Percentiles rank a stretch among this genome's conserved stretches.
Evolutionary conservation across 2,888 invertebrate species (phyloP).

Genomic region (Anorthoa munda): DNA sequence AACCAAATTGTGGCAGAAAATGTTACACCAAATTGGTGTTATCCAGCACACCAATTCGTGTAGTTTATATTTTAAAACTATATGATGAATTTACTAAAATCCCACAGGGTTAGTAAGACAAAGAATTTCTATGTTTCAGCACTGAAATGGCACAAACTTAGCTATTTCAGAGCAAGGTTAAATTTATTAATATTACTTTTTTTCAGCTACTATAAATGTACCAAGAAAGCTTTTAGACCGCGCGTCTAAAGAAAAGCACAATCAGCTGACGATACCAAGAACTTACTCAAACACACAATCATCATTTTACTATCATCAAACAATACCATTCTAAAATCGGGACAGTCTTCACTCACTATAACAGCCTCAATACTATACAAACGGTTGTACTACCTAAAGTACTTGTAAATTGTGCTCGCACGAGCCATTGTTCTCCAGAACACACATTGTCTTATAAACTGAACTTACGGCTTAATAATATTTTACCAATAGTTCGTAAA

Average conservation of each 20-base stretch:
- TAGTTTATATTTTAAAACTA: too few relatives aligned
- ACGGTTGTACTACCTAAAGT: slow-evolving; percentile 22
- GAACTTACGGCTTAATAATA: slow-evolving; percentile 45
- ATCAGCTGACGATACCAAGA: neutral
- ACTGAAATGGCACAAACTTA: too few relatives aligned
- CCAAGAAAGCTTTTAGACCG: too few relatives aligned
- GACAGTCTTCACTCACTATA: slow-evolving; percentile 9
- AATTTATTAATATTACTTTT: too few relatives aligned
- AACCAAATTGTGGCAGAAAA: too few relatives aligned
- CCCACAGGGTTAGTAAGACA: too few relatives aligned
- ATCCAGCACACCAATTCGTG: too few relatives aligned
- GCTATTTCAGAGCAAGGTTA: too few relatives aligned
- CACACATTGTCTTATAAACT: slow-evolving; percentile 61
- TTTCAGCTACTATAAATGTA: too few relatives aligned
- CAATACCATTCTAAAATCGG: neutral
- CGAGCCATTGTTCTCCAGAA: slow-evolving; percentile 60
- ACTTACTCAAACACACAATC: neutral
- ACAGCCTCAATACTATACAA: slow-evolving; percentile 9
- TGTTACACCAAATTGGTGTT: too few relatives aligned
- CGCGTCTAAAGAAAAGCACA: neutral
- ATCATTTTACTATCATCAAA: neutral
- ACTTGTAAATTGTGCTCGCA: slow-evolving; percentile 36
- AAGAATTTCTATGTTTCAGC: too few relatives aligned
- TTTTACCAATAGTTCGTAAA: neutral
- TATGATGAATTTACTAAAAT: too few relatives aligned